Conservation (phyloP, 2,888 invertebrate species). For the Drosophila picticornis region DNA sequence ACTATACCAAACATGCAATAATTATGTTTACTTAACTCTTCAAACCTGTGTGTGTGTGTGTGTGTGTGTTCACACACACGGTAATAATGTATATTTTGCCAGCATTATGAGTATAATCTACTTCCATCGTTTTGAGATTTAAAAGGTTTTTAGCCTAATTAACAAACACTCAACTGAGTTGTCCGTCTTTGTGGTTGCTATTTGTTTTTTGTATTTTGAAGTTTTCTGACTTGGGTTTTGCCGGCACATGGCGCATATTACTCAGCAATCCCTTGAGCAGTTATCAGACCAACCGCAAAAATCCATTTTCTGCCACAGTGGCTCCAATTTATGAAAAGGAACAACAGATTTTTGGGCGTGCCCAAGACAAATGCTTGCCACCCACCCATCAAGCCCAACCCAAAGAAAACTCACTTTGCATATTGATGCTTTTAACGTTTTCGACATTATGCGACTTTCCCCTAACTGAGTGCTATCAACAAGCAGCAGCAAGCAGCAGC, state of each 20-base stretch:
- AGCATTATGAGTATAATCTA: conserved; percentile 1
- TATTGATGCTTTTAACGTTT: conserved; percentile 77
- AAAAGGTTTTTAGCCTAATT: conserved; percentile 28
- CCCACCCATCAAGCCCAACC: not conserved
- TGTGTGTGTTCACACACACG: not conserved
- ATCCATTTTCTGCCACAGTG: conserved; percentile 76
- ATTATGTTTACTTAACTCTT: not conserved
- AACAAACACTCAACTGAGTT: conserved; percentile 12
- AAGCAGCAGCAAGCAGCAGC: conserved; percentile 39
- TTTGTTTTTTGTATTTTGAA: conserved; percentile 1
- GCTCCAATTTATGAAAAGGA: conserved; percentile 71
- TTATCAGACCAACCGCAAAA: conserved; percentile 74
- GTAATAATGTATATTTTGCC: too few species aligned
- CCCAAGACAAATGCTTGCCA: conserved; percentile 70
- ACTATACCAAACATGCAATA: not conserved
- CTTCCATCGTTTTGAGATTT: not conserved
- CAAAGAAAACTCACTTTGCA: conserved; percentile 61
- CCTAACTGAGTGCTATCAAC: conserved; percentile 66
- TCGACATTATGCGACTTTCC: conserved; percentile 69
- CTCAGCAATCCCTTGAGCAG: conserved; percentile 53
- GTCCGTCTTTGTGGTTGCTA: conserved; percentile 23
- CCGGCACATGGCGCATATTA: conserved; percentile 40
- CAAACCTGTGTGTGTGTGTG: not conserved
- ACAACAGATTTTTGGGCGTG: conserved; percentile 57
- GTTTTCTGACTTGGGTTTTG: conserved; percentile 5